Evolutionary conservation across 2,797 vertebrate genomes (phyloP).

Genomic region (Gila robusta): DNA sequence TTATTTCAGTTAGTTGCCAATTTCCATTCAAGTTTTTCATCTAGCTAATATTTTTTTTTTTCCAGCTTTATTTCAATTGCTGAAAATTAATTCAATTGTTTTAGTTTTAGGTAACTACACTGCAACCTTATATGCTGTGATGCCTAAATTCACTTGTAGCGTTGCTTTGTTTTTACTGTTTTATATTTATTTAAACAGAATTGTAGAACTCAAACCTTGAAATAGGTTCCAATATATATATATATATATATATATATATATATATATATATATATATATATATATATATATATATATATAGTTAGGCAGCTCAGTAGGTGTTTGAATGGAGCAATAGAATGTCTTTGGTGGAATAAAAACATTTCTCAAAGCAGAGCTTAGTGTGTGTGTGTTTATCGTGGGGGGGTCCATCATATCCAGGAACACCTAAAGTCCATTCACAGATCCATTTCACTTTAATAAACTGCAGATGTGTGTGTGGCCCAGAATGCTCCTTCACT

Average conservation of each 20-base stretch:
- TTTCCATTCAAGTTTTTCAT: no score
- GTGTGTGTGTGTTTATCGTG: slow-evolving; percentile 33
- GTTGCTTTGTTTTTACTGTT: neutral
- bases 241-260: no score
- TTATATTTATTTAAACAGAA: neutral
- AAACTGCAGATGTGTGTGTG: slow-evolving; percentile 60
- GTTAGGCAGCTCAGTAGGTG: neutral
- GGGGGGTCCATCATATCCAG: slow-evolving; percentile 52
- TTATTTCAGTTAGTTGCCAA: neutral
- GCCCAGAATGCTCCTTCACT: slow-evolving; percentile 43
- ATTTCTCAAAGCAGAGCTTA: slow-evolving; percentile 11
- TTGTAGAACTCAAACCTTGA: neutral
- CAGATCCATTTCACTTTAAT: slow-evolving; percentile 61
- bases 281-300: no score
- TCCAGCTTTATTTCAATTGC: neutral
- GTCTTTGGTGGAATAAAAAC: slow-evolving; percentile 18
- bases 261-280: no score
- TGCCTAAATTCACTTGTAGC: neutral
- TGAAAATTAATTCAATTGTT: neutral
- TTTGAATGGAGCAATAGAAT: neutral
- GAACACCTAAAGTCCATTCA: slow-evolving; percentile 51
- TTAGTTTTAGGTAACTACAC: neutral
- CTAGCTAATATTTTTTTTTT: no score
- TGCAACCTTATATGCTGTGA: neutral
- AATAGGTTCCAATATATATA: no score